Evolutionary conservation across 1,140 invertebrate species (phyloP).

Genomic region (Spodoptera frugiperda): DNA sequence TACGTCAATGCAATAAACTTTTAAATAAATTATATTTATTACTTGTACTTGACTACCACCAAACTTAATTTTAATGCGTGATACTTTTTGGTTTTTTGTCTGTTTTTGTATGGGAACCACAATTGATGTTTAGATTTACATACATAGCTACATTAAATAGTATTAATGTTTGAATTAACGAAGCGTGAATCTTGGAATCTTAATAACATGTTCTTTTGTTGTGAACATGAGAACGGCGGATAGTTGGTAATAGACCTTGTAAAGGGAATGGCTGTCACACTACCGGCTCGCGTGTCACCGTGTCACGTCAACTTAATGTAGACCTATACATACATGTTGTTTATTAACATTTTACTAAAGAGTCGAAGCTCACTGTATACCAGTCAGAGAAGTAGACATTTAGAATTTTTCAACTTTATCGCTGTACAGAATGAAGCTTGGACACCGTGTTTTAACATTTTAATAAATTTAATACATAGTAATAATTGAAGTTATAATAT

Average conservation of each 20-base stretch:
- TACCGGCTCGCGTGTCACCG: conserved; percentile 6
- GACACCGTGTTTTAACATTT: too few relatives aligned
- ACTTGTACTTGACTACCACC: conserved; percentile 4
- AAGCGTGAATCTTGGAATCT: background rate
- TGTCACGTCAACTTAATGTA: background rate
- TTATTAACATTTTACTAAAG: background rate
- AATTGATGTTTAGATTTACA: background rate
- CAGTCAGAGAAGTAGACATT: background rate
- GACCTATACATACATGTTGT: background rate
- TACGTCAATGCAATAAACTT: background rate
- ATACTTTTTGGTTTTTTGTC: background rate
- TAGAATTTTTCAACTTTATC: too few relatives aligned
- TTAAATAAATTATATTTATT: background rate
- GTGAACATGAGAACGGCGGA: conserved; percentile 1
- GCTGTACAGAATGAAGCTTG: too few relatives aligned
- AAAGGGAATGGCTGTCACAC: conserved; percentile 39
- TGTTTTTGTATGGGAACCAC: background rate
- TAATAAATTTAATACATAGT: too few relatives aligned
- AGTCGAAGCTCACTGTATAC: background rate
- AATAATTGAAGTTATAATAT: too few relatives aligned
- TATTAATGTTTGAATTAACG: conserved; percentile 7
- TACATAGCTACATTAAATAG: background rate
- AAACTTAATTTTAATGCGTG: background rate
- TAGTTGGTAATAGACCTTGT: conserved; percentile 22
- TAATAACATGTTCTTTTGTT: conserved; percentile 8